Base-by-base conservation (phyloP, 2,888 invertebrate genomes). In the Torymus aiolomorphi region DNA sequence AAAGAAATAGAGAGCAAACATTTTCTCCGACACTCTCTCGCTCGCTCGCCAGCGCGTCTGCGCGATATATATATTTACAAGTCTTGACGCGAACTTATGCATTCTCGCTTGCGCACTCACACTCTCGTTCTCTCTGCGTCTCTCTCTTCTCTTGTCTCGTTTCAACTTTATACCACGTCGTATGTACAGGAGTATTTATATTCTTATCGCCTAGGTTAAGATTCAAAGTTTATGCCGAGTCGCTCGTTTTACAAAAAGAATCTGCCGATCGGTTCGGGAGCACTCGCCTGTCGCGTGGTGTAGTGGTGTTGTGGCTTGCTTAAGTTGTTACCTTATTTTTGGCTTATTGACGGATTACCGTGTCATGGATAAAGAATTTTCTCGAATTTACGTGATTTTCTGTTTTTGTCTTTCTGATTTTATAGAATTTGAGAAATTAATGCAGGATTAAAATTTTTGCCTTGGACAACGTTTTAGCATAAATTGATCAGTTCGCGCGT, bases 161-260 rank as follows among this genome's bases (percentile, higher is more conserved):
- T n/a, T 73, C 51, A 65, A 67, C 67, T 18, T 56, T 74, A 63
- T 52, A 67, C 69, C 62, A 77, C 42, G 62, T 65, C 49, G 42
- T 80, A 80, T 80, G 70, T 80, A 80, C 80, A 80, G 24, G 73
- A 73, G n/a, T 76, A 77, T 77, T 69, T 80, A 80, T 80, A 80
- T 74, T 5, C 61, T 74, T 77, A 80, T 77, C 11, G 31, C 14
- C 54, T 77, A 77, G 13, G 51, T 70, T 77, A 80, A 77, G 52
- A 75, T 77, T 80, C 14, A 77, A 80, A 76, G 12, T 80, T 71
- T 54, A 65, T 59, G 42, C 5, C 63, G 18, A 71, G 59, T 49
- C 20, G 14, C 52, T 80, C 20, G 51, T 65, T 74, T 42, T 80
- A 76, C 20, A 80, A 80, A 76, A 80, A 51, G 72, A 72, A 11